Conservation (phyloP, 2,113 vertebrate genomes). For the Trogon surrucura region DNA sequence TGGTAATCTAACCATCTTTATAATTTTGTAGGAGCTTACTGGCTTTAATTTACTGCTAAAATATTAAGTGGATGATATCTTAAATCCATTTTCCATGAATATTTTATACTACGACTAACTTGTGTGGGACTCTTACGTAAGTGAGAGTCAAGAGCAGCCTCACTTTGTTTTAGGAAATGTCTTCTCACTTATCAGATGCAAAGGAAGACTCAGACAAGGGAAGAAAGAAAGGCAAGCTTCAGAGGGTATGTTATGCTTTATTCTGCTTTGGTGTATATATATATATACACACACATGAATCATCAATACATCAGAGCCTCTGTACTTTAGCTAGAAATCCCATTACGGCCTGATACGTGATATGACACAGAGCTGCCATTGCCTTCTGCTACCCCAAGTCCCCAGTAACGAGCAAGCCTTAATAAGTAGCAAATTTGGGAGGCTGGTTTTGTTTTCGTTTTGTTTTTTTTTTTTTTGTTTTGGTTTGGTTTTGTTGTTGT, state of each 20-base stretch:
- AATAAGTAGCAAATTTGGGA: not conserved
- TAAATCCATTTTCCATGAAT: slow-evolving; percentile 16
- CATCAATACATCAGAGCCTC: not conserved
- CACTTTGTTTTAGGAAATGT: not conserved
- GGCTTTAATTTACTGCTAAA: slow-evolving; percentile 40
- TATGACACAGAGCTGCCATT: not conserved
- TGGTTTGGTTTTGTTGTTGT: not conserved
- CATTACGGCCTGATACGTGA: not conserved
- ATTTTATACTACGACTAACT: slow-evolving; percentile 1
- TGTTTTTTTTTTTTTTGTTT: too few species aligned
- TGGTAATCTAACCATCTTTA: not conserved
- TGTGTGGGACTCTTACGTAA: not conserved
- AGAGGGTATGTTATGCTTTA: not conserved
- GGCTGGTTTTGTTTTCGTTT: too few species aligned
- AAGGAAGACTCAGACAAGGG: not conserved
- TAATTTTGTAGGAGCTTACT: slow-evolving; percentile 23
- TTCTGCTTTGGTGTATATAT: not conserved
- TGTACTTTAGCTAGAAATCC: not conserved
- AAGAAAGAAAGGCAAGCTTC: not conserved
- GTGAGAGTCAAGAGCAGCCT: not conserved
- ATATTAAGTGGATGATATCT: not conserved
- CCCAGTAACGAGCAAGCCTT: too few species aligned
- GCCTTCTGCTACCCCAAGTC: not conserved
- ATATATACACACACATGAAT: not conserved
- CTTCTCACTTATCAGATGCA: not conserved